Evolutionary conservation across 2,113 vertebrate species (phyloP), one percentile per base, ranked within the genome.

Genomic region (Lophochroa leadbeateri): DNA sequence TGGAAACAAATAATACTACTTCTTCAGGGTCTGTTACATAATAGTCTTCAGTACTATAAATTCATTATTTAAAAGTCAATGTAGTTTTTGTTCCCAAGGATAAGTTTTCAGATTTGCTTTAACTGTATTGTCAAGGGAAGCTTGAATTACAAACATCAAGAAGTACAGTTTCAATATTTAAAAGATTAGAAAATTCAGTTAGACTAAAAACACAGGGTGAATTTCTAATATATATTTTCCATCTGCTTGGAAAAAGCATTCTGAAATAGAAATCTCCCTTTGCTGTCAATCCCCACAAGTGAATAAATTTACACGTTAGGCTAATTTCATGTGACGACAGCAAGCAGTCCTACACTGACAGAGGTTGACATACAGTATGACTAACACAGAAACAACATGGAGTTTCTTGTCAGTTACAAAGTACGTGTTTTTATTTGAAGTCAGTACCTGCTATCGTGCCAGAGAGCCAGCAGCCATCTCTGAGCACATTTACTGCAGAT

Each of bases 171-270:
- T 82, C 47, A 88, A 71, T 78, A 94, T 71, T 82, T 83, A 84
- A 96, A 76, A 92, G 65, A 90, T 86, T 55, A 82, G 28, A 88
- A 93, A 88, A 96, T 88, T 84, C 35, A 92, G 41, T 69, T 68
- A 82, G 72, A n/a, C 31, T 84, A 65, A 57, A 86, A 93, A 61
- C 52, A 64, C 1, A 0, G 11, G 84, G 11, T 46, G 65, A 93
- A 78, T 75, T 88, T 70, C 82, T 55, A 77, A 55, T 44, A 85
- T 28, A 20, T 77, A 17, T 67, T 85, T 91, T 64, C 71, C 55
- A 71, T 81, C 69, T 57, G 37, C 82, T 81, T 64, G 67, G 33
- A 63, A 90, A 76, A 76, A 90, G 4, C 9, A 19, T 52, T 88
- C 52, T 49, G 69, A 94, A 79, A 68, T 88, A 9, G 82, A 93